A percentile compares a stretch with the other conserved stretches of the same genome.
These are phyloP conservation scores for Orchestia grillus DNA, from an alignment of 1,140 invertebrate species.

Conservation along the genomic window DNA sequence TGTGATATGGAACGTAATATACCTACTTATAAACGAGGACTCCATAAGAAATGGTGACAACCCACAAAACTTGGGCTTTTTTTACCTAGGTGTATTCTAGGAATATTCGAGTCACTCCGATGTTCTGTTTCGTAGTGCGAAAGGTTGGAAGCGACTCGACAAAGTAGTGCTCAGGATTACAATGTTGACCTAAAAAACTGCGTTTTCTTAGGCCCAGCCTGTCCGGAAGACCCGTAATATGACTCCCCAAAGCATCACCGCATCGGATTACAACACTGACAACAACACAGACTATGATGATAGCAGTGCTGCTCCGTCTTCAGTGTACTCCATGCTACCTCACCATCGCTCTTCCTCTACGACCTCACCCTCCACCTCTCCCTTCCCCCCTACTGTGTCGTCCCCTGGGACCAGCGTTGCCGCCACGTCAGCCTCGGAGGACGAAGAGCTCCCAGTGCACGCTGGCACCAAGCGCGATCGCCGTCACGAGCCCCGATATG, in stretches of 20 bases:
- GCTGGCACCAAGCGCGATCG: neutral
- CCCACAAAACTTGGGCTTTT: no score
- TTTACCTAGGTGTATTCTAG: no score
- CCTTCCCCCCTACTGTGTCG: slow-evolving; percentile 48
- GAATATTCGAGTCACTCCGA: no score
- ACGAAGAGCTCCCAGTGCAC: slow-evolving; percentile 16
- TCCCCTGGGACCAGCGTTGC: slow-evolving; percentile 50
- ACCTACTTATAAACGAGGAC: no score
- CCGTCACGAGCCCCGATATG: slow-evolving; percentile 17
- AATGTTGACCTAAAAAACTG: neutral
- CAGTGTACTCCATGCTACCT: neutral
- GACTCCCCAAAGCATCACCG: neutral
- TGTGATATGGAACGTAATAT: no score
- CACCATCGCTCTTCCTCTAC: slow-evolving; percentile 49
- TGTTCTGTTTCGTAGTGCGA: neutral
- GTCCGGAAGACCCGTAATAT: slow-evolving; percentile 1
- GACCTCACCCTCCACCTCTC: slow-evolving; percentile 52
- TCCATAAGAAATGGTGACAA: no score
- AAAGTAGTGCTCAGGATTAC: neutral
- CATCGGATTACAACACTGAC: neutral
- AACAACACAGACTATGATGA: slow-evolving; percentile 49
- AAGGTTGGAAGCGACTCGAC: neutral
- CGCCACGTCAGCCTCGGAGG: slow-evolving; percentile 44
- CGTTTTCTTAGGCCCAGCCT: slow-evolving; percentile 1
- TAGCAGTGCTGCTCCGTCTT: neutral